These are phyloP conservation scores for Pyrrhia umbra DNA, from an alignment of 2,888 invertebrate genomes.

Conservation along the genomic window DNA sequence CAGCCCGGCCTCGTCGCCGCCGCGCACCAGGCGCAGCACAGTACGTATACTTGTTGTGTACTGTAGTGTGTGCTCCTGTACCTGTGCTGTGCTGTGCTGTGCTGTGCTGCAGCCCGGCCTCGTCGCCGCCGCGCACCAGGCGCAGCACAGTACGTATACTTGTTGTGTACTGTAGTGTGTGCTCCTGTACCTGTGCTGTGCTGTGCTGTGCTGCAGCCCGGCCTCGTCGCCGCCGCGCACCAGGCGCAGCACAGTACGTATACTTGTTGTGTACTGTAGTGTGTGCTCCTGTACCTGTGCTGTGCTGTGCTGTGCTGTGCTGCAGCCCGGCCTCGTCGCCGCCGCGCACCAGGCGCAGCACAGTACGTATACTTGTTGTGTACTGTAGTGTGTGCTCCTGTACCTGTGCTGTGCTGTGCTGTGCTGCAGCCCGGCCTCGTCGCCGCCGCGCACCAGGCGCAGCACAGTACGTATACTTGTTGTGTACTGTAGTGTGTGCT, in stretches of 20 bases:
- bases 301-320: not conserved
- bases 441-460: too few relatives aligned
- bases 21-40: too few relatives aligned
- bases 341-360: too few relatives aligned
- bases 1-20: conserved; percentile 6
- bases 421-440: conserved; percentile 1
- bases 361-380: too few relatives aligned
- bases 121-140: too few relatives aligned
- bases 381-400: not conserved
- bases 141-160: not conserved
- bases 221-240: too few relatives aligned
- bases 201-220: not conserved
- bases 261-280: too few relatives aligned
- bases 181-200: not conserved
- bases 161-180: not conserved
- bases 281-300: not conserved
- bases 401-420: not conserved
- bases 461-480: not conserved
- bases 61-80: not conserved
- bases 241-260: not conserved
- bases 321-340: conserved; percentile 4
- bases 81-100: not conserved
- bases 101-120: conserved; percentile 1
- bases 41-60: too few relatives aligned
- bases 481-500: not conserved